These are phyloP conservation scores for Odontomyia ornata DNA, from an alignment of 2,888 invertebrate genomes.

Conservation along the genomic window DNA sequence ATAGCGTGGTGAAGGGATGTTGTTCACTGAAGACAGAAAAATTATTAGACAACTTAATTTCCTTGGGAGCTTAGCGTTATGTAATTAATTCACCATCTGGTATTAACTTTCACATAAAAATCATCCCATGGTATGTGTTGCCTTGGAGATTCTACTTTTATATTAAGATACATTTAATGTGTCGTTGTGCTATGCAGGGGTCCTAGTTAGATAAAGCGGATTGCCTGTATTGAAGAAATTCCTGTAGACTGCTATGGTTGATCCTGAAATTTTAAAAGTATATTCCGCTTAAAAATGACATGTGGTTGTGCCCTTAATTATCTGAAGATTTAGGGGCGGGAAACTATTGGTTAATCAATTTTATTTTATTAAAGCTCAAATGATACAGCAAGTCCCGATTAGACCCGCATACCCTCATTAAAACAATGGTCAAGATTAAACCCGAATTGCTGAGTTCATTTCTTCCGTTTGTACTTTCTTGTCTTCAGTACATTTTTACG, in stretches of 20 bases:
- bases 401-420: not conserved
- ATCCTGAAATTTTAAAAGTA: too few relatives aligned
- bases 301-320: too few relatives aligned
- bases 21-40: not conserved
- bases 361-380: too few relatives aligned
- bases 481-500: not conserved
- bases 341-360: too few relatives aligned
- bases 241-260: too few relatives aligned
- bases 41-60: slow-evolving; percentile 37
- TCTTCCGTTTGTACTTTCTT: not conserved
- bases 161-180: not conserved
- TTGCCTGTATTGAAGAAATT: not conserved
- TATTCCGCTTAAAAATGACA: too few relatives aligned
- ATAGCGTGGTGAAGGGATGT: too few relatives aligned
- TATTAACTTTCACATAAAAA: slow-evolving; percentile 36
- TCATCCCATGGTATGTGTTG: slow-evolving; percentile 10
- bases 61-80: slow-evolving; percentile 23
- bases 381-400: too few relatives aligned
- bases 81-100: slow-evolving; percentile 39
- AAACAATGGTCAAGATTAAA: not conserved
- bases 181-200: not conserved
- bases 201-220: not conserved
- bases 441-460: not conserved
- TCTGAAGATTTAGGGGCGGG: too few relatives aligned
- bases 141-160: not conserved